Conservation (phyloP, 1,140 invertebrate species). For the Lepidurus apus region DNA sequence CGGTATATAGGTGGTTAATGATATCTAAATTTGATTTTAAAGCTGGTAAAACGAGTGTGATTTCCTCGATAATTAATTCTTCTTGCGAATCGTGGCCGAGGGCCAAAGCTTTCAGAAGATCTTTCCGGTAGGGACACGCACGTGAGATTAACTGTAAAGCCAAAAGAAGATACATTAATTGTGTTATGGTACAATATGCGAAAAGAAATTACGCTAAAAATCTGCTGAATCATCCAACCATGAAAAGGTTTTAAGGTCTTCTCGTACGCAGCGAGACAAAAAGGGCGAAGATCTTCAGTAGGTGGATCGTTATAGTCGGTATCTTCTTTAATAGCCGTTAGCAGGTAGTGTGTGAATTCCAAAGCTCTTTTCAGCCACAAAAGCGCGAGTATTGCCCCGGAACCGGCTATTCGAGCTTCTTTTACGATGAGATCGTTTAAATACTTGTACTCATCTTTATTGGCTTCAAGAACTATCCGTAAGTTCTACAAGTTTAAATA, state of each 20-base stretch:
- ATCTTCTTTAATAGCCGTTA: constrained; percentile 54
- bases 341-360: constrained; percentile 55
- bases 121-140: constrained; percentile 44
- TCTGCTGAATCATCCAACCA: constrained; percentile 59
- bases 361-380: constrained; percentile 62
- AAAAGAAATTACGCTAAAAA: constrained; percentile 54
- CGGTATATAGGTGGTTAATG: constrained; percentile 31
- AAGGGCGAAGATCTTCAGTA: constrained; percentile 51
- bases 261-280: constrained; percentile 56
- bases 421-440: constrained; percentile 60
- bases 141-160: constrained; percentile 43
- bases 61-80: constrained; percentile 31
- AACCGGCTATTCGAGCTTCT: constrained; percentile 50
- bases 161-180: constrained; percentile 32
- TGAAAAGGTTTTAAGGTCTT: constrained; percentile 58
- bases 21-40: constrained; percentile 31
- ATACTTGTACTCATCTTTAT: constrained; percentile 52
- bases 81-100: constrained; percentile 42
- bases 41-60: constrained; percentile 25
- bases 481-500: constrained; percentile 51
- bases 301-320: constrained; percentile 43
- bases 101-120: constrained; percentile 43
- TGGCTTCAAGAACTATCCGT: constrained; percentile 49
- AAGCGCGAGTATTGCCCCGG: constrained; percentile 54
- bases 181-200: too few species aligned